A percentile compares a stretch with the other conserved stretches of the same genome.
Evolutionary conservation across 2,797 vertebrate genomes (phyloP).

Genomic region (Scyliorhinus canicula): DNA sequence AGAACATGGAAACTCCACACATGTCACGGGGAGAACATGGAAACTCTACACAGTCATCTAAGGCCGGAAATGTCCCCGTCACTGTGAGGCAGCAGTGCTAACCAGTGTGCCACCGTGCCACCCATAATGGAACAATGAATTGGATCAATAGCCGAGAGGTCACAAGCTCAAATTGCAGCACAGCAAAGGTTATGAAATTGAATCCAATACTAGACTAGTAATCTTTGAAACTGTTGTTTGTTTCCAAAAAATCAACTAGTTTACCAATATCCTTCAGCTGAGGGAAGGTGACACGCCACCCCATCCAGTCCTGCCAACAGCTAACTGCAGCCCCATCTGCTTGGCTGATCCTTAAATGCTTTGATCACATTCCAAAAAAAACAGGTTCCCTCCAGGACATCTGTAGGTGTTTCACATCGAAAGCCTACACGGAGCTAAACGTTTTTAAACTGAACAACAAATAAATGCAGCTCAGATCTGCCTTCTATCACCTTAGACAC

Average conservation of each 20-base stretch:
- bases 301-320: background rate
- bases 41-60: no score
- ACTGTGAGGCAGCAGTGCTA: no score
- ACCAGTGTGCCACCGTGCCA: no score
- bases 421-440: background rate
- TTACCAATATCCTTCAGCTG: background rate
- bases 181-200: background rate
- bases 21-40: no score
- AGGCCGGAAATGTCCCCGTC: no score
- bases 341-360: background rate
- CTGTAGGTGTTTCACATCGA: background rate
- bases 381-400: background rate
- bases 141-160: background rate
- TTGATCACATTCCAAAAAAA: background rate
- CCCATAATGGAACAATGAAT: background rate
- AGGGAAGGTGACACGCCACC: background rate
- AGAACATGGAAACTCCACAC: no score
- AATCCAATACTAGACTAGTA: background rate
- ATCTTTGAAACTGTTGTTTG: background rate
- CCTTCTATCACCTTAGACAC: background rate
- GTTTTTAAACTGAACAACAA: background rate
- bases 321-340: background rate
- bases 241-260: background rate
- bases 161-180: background rate
- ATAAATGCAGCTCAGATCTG: background rate